Evolutionary conservation across 1,140 invertebrate genomes (phyloP).

Genomic region (Megalopta genalis): DNA sequence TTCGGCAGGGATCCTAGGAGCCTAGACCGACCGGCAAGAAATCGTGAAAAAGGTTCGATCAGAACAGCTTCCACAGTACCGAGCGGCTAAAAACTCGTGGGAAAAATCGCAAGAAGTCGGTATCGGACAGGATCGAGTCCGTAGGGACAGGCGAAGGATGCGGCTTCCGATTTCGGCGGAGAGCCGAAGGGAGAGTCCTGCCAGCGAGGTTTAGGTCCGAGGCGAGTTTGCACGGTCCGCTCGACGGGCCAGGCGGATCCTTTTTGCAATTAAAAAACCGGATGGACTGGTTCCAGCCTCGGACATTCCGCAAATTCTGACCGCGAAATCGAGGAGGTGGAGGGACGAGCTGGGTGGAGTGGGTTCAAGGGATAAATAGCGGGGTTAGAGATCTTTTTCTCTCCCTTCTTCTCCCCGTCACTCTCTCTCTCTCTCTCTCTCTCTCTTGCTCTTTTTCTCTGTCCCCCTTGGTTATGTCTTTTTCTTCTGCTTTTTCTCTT

Average conservation of each 20-base stretch:
- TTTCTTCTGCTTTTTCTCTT: constrained; percentile 25
- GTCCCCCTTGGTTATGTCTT: constrained; percentile 10
- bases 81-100: background rate
- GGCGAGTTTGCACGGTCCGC: constrained; percentile 49
- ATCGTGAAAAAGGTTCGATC: too few relatives aligned
- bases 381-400: constrained; percentile 50
- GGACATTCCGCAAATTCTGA: constrained; percentile 79
- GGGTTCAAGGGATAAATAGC: constrained; percentile 66
- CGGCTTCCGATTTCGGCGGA: constrained; percentile 45
- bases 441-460: constrained; percentile 1
- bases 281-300: constrained; percentile 76
- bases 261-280: constrained; percentile 81
- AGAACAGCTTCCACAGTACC: too few relatives aligned
- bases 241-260: constrained; percentile 67
- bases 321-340: constrained; percentile 71
- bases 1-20: too few relatives aligned
- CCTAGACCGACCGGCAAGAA: too few relatives aligned
- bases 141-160: background rate
- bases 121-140: background rate
- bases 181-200: constrained; percentile 49
- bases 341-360: constrained; percentile 34
- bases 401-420: constrained; percentile 42
- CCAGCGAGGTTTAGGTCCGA: constrained; percentile 46
- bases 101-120: background rate
- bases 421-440: constrained; percentile 20